These are phyloP conservation scores for Nomada ferruginata DNA, from an alignment of 2,888 invertebrate species.

Conservation along the genomic window DNA sequence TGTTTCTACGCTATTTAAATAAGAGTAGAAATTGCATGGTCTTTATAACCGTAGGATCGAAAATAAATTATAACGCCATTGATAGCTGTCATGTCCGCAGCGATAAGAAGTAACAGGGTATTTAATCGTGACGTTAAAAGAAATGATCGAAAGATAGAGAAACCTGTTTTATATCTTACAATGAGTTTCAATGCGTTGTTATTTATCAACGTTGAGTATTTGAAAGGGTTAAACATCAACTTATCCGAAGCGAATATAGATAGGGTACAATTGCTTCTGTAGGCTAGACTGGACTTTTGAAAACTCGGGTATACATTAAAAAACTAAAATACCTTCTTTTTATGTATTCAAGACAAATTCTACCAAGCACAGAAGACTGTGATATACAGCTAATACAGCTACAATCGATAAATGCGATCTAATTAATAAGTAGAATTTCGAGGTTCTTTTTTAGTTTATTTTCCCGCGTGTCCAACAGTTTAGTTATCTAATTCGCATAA, in stretches of 20 bases:
- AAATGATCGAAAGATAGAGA: conserved; percentile 16
- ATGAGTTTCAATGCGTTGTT: conserved; percentile 23
- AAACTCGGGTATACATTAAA: neutral
- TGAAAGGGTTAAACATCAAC: neutral
- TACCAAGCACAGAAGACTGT: too few species aligned
- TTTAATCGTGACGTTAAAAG: conserved; percentile 26
- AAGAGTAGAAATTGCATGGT: too few species aligned
- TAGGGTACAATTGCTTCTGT: neutral
- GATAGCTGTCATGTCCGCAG: neutral
- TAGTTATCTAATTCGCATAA: too few species aligned
- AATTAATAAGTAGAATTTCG: neutral
- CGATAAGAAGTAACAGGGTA: conserved; percentile 9
- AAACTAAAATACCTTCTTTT: neutral
- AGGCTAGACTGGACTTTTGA: neutral
- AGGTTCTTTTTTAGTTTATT: neutral
- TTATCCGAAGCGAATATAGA: neutral
- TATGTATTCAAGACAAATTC: too few species aligned
- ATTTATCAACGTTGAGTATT: conserved; percentile 10
- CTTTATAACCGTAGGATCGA: neutral
- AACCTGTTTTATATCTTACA: conserved; percentile 18
- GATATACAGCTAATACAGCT: too few species aligned
- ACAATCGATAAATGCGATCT: too few species aligned
- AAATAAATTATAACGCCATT: neutral
- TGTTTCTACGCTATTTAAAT: neutral
- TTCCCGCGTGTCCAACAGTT: too few species aligned